Percentiles rank a stretch among this genome's conserved stretches.
phyloP scores from a whole-genome alignment of 2,113 vertebrate species.

The Neogobius melanostomus region DNA sequence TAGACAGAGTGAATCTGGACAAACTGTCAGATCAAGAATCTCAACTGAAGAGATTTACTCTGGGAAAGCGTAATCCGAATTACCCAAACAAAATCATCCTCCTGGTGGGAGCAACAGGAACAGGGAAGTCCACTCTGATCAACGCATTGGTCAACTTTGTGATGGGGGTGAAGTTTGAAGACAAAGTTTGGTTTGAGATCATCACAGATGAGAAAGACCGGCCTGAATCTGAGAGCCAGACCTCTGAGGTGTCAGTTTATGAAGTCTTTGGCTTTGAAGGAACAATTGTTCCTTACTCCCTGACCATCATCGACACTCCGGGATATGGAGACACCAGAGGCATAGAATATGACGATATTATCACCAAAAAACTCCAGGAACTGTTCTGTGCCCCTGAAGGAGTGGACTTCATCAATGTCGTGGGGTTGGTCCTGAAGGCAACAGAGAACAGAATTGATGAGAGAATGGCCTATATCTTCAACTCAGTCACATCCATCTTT shows the following conservation, averaged over 20 bases:
- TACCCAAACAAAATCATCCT: neutral
- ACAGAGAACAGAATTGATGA: neutral
- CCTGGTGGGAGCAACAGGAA: neutral
- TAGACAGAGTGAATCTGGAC: neutral
- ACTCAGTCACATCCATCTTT: neutral
- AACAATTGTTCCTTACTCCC: neutral
- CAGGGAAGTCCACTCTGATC: neutral
- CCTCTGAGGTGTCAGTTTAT: neutral
- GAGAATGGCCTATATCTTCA: neutral
- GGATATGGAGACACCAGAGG: neutral
- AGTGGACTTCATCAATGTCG: neutral
- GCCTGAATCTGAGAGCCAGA: neutral
- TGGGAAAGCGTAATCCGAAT: neutral
- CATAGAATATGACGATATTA: neutral
- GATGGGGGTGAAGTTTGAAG: slow-evolving; percentile 1
- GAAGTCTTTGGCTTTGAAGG: neutral
- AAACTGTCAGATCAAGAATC: neutral
- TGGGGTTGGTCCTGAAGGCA: neutral
- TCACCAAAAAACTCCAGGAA: neutral
- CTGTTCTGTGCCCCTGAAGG: neutral
- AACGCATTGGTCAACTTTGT: neutral
- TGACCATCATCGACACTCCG: neutral
- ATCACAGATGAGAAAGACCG: neutral
- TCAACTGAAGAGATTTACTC: neutral
- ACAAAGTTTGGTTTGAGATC: neutral